A percentile compares a stretch with the other conserved stretches of the same genome.
Evolutionary conservation across 2,113 vertebrate genomes (phyloP).

Genomic region (Gallinago undulata): DNA sequence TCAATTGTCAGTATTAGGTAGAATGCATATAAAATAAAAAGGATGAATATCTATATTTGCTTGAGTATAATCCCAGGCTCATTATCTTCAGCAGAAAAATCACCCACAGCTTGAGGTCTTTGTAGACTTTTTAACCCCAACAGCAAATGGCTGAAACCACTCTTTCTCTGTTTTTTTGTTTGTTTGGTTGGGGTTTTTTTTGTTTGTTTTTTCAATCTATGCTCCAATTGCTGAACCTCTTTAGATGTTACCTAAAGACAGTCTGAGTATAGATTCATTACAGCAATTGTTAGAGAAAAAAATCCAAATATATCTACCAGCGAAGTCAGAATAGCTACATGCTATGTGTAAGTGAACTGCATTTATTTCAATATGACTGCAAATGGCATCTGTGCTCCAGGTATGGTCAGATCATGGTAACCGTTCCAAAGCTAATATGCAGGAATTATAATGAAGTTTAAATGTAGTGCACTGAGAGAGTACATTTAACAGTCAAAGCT

Average conservation of each 20-base stretch:
- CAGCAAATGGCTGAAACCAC: neutral
- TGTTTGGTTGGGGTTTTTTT: too few relatives aligned
- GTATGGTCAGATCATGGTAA: slow-evolving; percentile 35
- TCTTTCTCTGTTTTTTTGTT: neutral
- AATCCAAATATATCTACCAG: neutral
- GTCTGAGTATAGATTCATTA: neutral
- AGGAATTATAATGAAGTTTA: slow-evolving; percentile 65
- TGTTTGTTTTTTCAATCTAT: neutral
- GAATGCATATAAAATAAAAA: neutral
- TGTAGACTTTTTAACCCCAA: neutral
- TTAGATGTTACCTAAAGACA: neutral
- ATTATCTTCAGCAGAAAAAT: neutral
- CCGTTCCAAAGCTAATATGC: slow-evolving; percentile 45
- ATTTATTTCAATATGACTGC: slow-evolving; percentile 17
- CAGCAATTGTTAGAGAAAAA: neutral
- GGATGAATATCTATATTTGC: neutral
- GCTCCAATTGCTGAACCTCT: neutral
- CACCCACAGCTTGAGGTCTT: neutral
- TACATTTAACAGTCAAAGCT: slow-evolving; percentile 47
- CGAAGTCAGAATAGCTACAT: neutral
- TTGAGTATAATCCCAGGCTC: neutral
- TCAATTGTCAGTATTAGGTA: neutral
- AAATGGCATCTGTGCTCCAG: slow-evolving; percentile 35
- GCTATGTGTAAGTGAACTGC: neutral
- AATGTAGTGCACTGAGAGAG: slow-evolving; percentile 25